Percentiles rank a stretch among this genome's conserved stretches.
Evolutionary conservation across 2,113 vertebrate species (phyloP).

Genomic region (Dromiciops gliroides): DNA sequence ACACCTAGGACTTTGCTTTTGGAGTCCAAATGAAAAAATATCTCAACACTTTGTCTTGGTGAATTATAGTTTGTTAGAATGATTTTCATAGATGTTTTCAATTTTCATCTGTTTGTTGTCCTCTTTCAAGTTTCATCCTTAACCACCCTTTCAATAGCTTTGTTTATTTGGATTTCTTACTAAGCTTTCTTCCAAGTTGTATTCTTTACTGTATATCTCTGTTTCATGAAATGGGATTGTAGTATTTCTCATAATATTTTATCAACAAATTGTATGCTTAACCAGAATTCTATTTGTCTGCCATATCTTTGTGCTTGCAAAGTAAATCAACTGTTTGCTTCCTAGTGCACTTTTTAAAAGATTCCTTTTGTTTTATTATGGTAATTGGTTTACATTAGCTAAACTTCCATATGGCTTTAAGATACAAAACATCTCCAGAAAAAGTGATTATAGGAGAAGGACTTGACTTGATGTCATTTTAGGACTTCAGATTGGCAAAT

Average conservation of each 20-base stretch:
- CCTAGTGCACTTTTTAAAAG: neutral
- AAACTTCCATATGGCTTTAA: neutral
- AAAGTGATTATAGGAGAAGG: neutral
- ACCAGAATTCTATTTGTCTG: neutral
- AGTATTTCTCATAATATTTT: neutral
- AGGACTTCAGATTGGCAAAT: too few species aligned
- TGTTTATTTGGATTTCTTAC: neutral
- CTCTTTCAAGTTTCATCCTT: neutral
- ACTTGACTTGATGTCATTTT: too few species aligned
- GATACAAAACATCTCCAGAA: neutral
- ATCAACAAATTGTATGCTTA: neutral
- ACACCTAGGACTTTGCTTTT: neutral
- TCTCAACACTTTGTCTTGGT: neutral
- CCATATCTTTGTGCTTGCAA: neutral
- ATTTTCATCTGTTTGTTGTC: neutral
- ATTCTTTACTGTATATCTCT: neutral
- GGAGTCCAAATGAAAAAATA: neutral
- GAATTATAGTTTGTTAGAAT: neutral
- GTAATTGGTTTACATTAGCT: neutral
- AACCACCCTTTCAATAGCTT: neutral
- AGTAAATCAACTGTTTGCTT: neutral
- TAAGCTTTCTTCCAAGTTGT: neutral
- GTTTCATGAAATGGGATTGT: neutral
- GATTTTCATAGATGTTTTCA: neutral
- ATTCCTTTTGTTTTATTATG: neutral